Evolutionary conservation across 1,140 invertebrate genomes (phyloP), one percentile per base, ranked within the genome.

Genomic region (Camponotus vicinus): DNA sequence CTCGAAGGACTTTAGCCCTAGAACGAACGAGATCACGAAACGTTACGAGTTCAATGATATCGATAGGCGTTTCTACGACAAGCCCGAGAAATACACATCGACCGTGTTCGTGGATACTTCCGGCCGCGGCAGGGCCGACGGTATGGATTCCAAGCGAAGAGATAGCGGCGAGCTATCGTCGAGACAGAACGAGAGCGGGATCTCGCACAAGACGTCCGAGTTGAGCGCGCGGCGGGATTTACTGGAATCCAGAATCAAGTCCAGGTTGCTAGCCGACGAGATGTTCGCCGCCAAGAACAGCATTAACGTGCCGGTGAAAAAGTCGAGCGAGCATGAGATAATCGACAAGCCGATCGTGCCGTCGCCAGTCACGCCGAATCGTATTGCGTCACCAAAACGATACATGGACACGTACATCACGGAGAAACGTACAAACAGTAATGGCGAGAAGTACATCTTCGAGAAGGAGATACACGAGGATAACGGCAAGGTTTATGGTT

Each of bases 161-260:
- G 95, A 96, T 86, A 96, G 80, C 86, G 76, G 73, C 75, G 94
- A 94, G 76, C 64, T 61, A 49, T 21, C 61, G 45, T 75, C 66
- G 79, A 85, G 86, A 34, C 88, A 67, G 73, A 85, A 70, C 9
- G 89, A 79, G 7, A 64, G 49, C 45, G 93, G 92, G 0, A 90
- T 93, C 66, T 92, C 92, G 3, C 93, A 89, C 55, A 94, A 95
- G 76, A 94, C 94, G 27, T 94, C 93, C n/a, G 96, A 97, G 89
- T 89, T 97, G 55, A 97, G 97, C 91, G 96, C 97, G n/a, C 95
- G 97, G 42, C 94, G 97, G 32, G 97, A 97, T 63, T 95, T 97
- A n/a, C 94, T 98, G 4, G 97, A 98, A 92, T 97, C 97, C 1
- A 96, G 97, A 71, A 96, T 97, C 61, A 97, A 97, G 86, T 95